phyloP scores from a whole-genome alignment of 2,888 invertebrate species.

The Heliconius sara region DNA sequence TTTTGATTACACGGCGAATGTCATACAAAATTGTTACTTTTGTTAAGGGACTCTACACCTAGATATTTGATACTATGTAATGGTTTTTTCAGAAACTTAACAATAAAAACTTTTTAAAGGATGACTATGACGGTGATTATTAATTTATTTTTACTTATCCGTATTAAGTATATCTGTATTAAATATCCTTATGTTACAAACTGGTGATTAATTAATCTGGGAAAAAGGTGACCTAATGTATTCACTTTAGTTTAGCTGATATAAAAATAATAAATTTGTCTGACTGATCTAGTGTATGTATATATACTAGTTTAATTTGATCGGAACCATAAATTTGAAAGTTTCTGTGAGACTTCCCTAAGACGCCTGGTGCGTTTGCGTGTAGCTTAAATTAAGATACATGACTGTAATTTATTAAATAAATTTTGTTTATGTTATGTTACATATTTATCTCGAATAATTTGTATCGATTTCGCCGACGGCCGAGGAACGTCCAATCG shows the following conservation, averaged over 20 bases:
- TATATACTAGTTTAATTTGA: not conserved
- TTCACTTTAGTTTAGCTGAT: not conserved
- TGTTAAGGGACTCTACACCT: no score
- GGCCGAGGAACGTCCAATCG: constrained; percentile 13
- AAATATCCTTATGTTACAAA: not conserved
- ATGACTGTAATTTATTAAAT: constrained; percentile 1
- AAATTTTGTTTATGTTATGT: not conserved
- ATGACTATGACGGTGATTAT: no score
- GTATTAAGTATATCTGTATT: not conserved
- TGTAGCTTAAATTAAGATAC: not conserved
- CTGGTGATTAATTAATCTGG: no score
- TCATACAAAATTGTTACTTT: no score
- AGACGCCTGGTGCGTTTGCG: no score
- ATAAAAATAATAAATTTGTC: not conserved
- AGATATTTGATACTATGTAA: no score
- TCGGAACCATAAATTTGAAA: not conserved
- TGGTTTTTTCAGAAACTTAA: no score
- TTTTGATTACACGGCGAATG: no score
- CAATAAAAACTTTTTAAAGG: no score
- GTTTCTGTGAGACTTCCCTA: no score
- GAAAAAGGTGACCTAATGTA: not conserved
- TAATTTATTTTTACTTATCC: no score
- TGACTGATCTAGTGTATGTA: not conserved
- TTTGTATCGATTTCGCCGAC: constrained; percentile 15
- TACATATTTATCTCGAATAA: constrained; percentile 10